Conservation (phyloP, 2,888 invertebrate genomes). For the Cylindroiulus punctatus region DNA sequence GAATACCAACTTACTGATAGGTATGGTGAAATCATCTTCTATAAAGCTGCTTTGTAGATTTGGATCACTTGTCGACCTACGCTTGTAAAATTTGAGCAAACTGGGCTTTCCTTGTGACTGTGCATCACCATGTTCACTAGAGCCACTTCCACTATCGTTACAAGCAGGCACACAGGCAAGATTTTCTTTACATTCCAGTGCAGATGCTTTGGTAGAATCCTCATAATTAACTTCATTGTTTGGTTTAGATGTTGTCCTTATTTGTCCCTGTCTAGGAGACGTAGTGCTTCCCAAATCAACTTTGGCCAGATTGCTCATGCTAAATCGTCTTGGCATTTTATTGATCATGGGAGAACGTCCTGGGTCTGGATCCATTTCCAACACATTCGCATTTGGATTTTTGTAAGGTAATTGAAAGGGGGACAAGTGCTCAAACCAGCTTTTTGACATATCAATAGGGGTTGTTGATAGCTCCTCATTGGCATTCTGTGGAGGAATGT, state of each 20-base stretch:
- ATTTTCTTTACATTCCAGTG: neutral
- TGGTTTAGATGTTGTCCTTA: neutral
- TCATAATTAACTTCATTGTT: neutral
- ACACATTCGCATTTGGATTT: neutral
- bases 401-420: neutral
- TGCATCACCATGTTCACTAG: neutral
- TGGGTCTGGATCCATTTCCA: constrained; percentile 3
- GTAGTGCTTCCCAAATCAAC: neutral
- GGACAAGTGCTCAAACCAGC: neutral
- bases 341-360: neutral
- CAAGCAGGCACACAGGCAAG: neutral
- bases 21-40: neutral
- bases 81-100: neutral
- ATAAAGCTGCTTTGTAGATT: neutral
- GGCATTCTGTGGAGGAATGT: neutral
- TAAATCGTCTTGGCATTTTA: neutral
- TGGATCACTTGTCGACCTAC: neutral
- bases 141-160: neutral
- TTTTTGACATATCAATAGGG: neutral
- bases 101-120: neutral
- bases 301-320: neutral
- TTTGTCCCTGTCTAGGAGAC: neutral
- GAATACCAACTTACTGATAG: constrained; percentile 5
- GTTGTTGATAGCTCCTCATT: neutral
- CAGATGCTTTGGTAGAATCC: neutral